Base-by-base conservation (phyloP, 1,140 invertebrate genomes). In the Aphelenchoides besseyi region DNA sequence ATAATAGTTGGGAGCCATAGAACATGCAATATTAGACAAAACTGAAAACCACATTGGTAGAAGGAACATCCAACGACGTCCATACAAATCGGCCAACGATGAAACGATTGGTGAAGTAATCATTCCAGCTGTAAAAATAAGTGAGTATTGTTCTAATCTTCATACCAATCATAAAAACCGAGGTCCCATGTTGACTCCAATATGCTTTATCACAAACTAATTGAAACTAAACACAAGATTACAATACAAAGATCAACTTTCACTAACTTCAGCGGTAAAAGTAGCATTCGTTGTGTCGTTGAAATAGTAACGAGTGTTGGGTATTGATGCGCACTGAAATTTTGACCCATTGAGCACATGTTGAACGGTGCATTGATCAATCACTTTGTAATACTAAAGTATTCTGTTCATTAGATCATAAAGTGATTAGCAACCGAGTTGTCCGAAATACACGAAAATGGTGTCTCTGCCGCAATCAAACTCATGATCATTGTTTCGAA, bases 401-500 rank as follows among this genome's bases (percentile, higher is more conserved):
- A 66, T 16, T 8, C n/a, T 55, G 61, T n/a, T n/a, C 26, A 36
- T 8, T 18, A 66, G 28, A 36, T 18, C 16, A 8, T 18, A 18
- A 66, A 67, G 62, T 23, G 5, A 67, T 9, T 54, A 59, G 16
- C 1, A 23, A 70, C 69, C 5, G 36, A 23, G 2, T 72, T 29
- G 32, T 72, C 0, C 1, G 67, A 68, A 71, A 69, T 70, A 62
- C 53, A 32, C 12, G 33, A 33, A 18, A 73, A 55, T 74, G 29
- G 2, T 12, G 9, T 35, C 28, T 63, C n/a, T 33, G 9, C 48
- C 16, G 55, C 55, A 36, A 79, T 73, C 30, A 77, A 30, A 16
- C 78, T 66, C 36, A 81, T 78, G 8, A 78, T 68, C 77, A 79
- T 78, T 9, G 79, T 81, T 53, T 81, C 75, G 52, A 32, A 73